Evolutionary conservation across 2,888 invertebrate species (phyloP).

Genomic region (Acrobasis suavella): DNA sequence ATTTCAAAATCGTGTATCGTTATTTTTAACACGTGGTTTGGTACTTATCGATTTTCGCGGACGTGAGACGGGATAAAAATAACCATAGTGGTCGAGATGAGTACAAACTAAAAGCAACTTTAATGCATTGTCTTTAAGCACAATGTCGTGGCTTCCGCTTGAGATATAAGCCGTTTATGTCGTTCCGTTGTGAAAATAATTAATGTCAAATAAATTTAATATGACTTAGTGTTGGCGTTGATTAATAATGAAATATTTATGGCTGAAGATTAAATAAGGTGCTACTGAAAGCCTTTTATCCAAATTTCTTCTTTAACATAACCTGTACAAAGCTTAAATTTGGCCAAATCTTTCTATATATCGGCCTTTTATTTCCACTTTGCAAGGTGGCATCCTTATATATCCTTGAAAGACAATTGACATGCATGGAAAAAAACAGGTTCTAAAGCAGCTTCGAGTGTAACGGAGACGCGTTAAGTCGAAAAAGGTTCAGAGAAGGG

Average conservation of each 20-base stretch:
- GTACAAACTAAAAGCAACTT: conserved; percentile 35
- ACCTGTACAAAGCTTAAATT: no score
- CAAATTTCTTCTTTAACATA: background rate
- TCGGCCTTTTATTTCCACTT: no score
- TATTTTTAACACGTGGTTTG: conserved; percentile 44
- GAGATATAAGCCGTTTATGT: conserved; percentile 36
- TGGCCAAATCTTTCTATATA: no score
- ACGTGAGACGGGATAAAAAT: conserved; percentile 55
- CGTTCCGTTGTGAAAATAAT: conserved; percentile 44
- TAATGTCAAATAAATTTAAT: conserved; percentile 47
- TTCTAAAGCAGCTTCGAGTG: no score
- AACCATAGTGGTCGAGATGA: conserved; percentile 40
- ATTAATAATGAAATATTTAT: conserved; percentile 22
- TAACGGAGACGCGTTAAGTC: no score
- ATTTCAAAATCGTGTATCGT: conserved; percentile 1
- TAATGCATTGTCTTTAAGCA: conserved; percentile 36
- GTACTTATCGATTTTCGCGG: conserved; percentile 56
- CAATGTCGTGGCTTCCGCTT: conserved; percentile 30
- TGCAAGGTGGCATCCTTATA: no score
- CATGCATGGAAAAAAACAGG: no score
- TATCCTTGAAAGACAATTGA: no score
- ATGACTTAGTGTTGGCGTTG: conserved; percentile 30
- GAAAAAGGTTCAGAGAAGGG: no score
- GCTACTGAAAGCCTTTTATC: background rate
- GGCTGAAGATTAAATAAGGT: background rate